A percentile compares a stretch with the other conserved stretches of the same genome.
These are phyloP conservation scores for Leptogaster cylindrica DNA, from an alignment of 2,888 invertebrate species.

Conservation along the genomic window DNA sequence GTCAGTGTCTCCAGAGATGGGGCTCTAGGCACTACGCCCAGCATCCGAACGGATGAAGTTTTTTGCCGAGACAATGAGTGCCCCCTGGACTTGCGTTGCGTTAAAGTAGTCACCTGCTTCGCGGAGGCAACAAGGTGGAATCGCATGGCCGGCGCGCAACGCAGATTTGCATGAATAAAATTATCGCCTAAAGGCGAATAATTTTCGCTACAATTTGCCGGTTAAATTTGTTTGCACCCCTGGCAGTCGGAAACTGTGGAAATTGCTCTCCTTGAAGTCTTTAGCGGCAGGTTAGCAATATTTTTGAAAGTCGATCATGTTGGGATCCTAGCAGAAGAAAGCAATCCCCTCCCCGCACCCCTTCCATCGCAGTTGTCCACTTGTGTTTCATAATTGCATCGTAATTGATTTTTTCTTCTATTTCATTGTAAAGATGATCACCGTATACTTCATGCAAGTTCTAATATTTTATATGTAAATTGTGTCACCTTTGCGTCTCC, in stretches of 20 bases:
- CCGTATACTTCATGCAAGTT: not conserved
- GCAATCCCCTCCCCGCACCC: no score
- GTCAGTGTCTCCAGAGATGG: not conserved
- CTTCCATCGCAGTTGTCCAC: no score
- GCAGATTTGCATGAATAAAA: conserved; percentile 4
- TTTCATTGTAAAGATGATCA: not conserved
- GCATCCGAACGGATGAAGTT: not conserved
- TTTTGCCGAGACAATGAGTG: not conserved
- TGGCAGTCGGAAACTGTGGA: no score
- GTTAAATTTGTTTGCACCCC: no score
- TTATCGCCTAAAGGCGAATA: not conserved
- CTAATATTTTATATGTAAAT: conserved; percentile 7
- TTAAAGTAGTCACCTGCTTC: conserved; percentile 2
- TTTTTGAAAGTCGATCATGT: no score
- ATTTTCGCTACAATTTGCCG: no score
- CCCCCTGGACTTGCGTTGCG: not conserved
- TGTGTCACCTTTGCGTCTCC: not conserved
- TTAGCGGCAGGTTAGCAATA: no score
- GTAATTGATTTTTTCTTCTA: no score
- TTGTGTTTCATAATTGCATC: no score
- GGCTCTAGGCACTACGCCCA: no score
- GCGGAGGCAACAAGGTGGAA: conserved; percentile 18
- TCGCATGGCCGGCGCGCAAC: not conserved
- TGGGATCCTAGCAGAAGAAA: no score
- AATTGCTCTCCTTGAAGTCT: no score